These are phyloP conservation scores for Caenorhabditis afra DNA, from an alignment of 2,888 invertebrate genomes.

Conservation along the genomic window DNA sequence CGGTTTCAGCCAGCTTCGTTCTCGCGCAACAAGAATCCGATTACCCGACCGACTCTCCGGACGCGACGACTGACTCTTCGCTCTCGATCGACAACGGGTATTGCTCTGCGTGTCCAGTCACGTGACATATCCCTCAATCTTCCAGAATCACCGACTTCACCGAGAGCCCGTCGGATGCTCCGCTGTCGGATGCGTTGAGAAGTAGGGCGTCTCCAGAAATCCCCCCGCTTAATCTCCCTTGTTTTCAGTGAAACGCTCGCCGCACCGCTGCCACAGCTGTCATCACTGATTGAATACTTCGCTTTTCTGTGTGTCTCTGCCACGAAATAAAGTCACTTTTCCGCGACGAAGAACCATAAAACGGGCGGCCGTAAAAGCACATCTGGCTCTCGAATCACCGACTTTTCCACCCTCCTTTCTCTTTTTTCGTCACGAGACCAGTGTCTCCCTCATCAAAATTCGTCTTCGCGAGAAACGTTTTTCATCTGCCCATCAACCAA, in stretches of 20 bases:
- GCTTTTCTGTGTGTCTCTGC: slow-evolving; percentile 10
- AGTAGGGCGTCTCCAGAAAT: not conserved
- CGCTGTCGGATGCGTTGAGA: too few species aligned
- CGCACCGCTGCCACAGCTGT: too few species aligned
- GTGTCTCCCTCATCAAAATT: slow-evolving; percentile 12
- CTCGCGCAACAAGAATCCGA: too few species aligned
- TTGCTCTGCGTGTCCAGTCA: too few species aligned
- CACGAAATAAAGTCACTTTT: slow-evolving; percentile 25
- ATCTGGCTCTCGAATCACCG: slow-evolving; percentile 20
- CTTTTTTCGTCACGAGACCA: slow-evolving; percentile 1
- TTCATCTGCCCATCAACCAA: slow-evolving; percentile 29
- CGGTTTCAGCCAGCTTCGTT: too few species aligned
- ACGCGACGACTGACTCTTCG: too few species aligned
- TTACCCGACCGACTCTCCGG: too few species aligned
- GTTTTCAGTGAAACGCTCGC: slow-evolving; percentile 8
- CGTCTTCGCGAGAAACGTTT: slow-evolving; percentile 8
- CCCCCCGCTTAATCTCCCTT: not conserved
- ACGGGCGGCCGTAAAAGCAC: slow-evolving; percentile 40
- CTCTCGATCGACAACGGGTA: too few species aligned
- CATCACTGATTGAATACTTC: slow-evolving; percentile 10
- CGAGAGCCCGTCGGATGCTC: too few species aligned
- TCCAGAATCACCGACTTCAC: too few species aligned
- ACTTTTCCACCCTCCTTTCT: slow-evolving; percentile 4
- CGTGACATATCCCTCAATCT: too few species aligned
- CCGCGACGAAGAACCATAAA: slow-evolving; percentile 40